Evolutionary conservation across 2,888 invertebrate species (phyloP), one percentile per base, ranked within the genome.

Genomic region (Druceiella hillmani): DNA sequence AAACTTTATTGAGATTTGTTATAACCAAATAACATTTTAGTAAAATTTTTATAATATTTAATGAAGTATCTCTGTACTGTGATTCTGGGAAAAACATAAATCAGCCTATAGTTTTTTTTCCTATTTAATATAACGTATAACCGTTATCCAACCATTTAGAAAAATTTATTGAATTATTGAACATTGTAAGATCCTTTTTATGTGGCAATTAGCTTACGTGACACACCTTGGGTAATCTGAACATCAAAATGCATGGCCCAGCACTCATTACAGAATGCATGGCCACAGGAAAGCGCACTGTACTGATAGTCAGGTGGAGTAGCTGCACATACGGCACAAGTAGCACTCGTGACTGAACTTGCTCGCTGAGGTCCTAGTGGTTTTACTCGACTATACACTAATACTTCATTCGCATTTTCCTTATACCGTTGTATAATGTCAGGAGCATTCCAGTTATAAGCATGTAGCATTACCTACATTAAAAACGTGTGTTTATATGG

Each of bases 181-280:
- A n/a, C n/a, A n/a, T n/a, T n/a, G n/a, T n/a, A n/a, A n/a, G n/a
- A n/a, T n/a, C n/a, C n/a, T n/a, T n/a, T n/a, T n/a, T n/a, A n/a
- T n/a, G n/a, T n/a, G n/a, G n/a, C n/a, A n/a, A n/a, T n/a, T n/a
- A n/a, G n/a, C n/a, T n/a, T n/a, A n/a, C n/a, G n/a, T n/a, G n/a
- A 75, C 38, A 76, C 75, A 65, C 92, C 90, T 70, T 90, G 89
- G 64, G 79, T 81, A 52, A 97, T 90, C 78, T 97, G 95, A 55
- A 92, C 87, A 76, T 95, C 92, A 65, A 97, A 92, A 75, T 94
- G 92, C 75, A 81, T 85, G 43, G 83, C 81, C 99, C 99, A 99
- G 64, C 99, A 99, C 48, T 90, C 88, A 62, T 84, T 86, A 64
- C 99, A 99, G 65, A 95, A 99, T 45, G 80, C 78, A 67, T 99